Base-by-base conservation (phyloP, 92 coral and sea anemone species). In the Porites evermanni region DNA sequence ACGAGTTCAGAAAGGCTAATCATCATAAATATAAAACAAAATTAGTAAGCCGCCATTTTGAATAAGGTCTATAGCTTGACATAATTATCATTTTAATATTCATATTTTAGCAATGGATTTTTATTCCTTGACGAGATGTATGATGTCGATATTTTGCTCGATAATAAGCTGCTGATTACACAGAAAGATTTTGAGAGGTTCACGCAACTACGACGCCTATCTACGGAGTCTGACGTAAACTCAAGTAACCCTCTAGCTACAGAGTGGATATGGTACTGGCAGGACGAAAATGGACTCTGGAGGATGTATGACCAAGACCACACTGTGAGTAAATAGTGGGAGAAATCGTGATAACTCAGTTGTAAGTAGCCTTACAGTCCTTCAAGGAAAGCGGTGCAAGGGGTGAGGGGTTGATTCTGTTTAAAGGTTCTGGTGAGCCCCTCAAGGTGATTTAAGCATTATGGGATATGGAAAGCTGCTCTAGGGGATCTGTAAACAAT, bases 201-300 rank as follows among this genome's bases (percentile, higher is more conserved):
- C 0, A 56, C 68, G 14, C 1, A 59, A 4, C 12, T 85, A 18
- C 67, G 84, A 29, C 82, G 88, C 17, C 79, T 85, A 13, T 84
- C 82, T 54, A 52, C 88, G 4, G 75, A 51, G 12, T 76, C 88
- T 19, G 20, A 53, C 72, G 73, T 77, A 13, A 53, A 67, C 68
- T 75, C 82, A 50, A 32, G 52, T 5, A 75, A 75, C 60, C n/a
- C 82, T 47, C 10, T 84, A 66, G 82, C 88, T 17, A 66, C 83
- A 0, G 23, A n/a, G 60, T 84, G 88, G 88, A 84, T 63, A 9
- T 84, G 88, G 88, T 76, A 84, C 82, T 84, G 88, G 88, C 26
- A 75, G 64, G 82, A 84, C 63, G 88, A 84, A 51, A 47, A 24
- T 74, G 69, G 18, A 53, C 13, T 29, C 6, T 84, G 88, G 88